Evolutionary conservation across 1,140 invertebrate species (phyloP).

Genomic region (Drosophila arawakana): DNA sequence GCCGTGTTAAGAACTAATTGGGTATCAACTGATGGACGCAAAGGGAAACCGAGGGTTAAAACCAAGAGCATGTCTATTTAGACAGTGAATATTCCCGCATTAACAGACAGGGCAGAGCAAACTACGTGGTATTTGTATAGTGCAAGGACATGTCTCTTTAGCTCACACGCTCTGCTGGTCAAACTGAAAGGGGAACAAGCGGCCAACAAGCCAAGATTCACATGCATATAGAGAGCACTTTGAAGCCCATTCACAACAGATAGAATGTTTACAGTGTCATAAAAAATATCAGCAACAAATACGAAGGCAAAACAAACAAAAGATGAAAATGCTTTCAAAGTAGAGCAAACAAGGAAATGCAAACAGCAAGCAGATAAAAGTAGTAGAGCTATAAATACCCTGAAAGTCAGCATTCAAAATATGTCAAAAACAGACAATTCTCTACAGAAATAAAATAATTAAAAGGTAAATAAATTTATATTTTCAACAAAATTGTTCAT

Average conservation of each 20-base stretch:
- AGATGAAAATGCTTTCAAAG: constrained; percentile 17
- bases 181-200: constrained; percentile 55
- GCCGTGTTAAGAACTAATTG: constrained; percentile 26
- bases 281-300: constrained; percentile 77
- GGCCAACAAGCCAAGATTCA: constrained; percentile 26
- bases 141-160: constrained; percentile 52
- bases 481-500: neutral
- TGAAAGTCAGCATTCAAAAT: neutral
- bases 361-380: constrained; percentile 38
- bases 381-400: neutral
- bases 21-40: neutral
- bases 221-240: constrained; percentile 8
- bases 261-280: constrained; percentile 80
- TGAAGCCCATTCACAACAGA: constrained; percentile 47
- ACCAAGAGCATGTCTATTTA: neutral
- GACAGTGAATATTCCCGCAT: constrained; percentile 2
- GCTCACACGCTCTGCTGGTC: constrained; percentile 57
- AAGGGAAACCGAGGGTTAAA: neutral
- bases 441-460: neutral
- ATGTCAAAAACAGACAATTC: neutral
- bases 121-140: neutral
- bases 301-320: constrained; percentile 55
- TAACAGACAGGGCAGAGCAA: neutral
- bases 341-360: constrained; percentile 51
- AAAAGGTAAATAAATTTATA: neutral